Base-by-base conservation (phyloP, 2,888 invertebrate species). In the Lapara coniferarum region DNA sequence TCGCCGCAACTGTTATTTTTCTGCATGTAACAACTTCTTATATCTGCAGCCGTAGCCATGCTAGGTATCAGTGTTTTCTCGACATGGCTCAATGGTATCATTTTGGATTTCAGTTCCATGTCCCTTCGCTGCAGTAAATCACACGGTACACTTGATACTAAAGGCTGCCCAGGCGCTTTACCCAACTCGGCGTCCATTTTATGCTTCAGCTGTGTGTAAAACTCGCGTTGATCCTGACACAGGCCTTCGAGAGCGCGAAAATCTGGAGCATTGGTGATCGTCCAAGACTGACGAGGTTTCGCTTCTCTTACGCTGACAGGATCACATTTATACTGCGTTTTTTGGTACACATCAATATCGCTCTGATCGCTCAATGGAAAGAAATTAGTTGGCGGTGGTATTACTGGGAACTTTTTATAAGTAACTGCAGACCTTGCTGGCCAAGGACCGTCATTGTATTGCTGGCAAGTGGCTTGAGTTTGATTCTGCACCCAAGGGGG, bases 1-100 rank as follows among this genome's bases (percentile, higher is more conserved):
- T 93, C 93, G 68, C 93, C 93, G 74, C 93, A 92, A 78, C 93
- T 93, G 73, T 93, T 93, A 70, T 93, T 93, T 81, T 93, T 93
- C 75, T 90, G 92, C 55, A 89, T 81, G 71, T 90, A 93, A 71
- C 90, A 90, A 53, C 86, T 84, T 77, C 91, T 84, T 75, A 91
- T 83, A 37, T 93, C 93, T n/a, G 87, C 83, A 55, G 85, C 77
- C n/a, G 89, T 78, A 14, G 92, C 89, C 89, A 93, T 90, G 77
- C 88, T 93, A 1, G 93, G 93, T 83, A 93, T 92, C 63, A 93
- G 81, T 25, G 88, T 87, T 73, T 93, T 93, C 75, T 93, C 93
- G 7, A 93, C 92, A 72, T 93, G 92, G 75, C 93, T 93, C 67
- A 93, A 83, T 70, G 93, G 93, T 78, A 93, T 92, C 92, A 93